phyloP scores from a whole-genome alignment of 2,888 invertebrate genomes.

The Byasa hedistus region DNA sequence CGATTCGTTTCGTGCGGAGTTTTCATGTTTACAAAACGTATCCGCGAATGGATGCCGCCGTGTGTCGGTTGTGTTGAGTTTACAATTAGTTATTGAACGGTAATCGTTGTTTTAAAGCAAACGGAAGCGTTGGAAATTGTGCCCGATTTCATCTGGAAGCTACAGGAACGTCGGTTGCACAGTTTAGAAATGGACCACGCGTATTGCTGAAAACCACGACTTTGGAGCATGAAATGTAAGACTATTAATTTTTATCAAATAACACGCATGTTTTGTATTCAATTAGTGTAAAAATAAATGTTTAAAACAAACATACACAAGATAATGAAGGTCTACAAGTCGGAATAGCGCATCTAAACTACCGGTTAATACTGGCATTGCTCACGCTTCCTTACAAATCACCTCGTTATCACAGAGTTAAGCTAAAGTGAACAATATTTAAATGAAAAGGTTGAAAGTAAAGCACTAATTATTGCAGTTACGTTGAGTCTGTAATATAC shows the following conservation, averaged over 20 bases:
- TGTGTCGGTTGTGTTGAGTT: constrained; percentile 25
- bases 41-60: constrained; percentile 19
- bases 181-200: constrained; percentile 30
- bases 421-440: constrained; percentile 16
- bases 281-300: constrained; percentile 13
- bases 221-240: constrained; percentile 11
- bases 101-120: constrained; percentile 47
- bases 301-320: constrained; percentile 21
- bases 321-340: constrained; percentile 16
- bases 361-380: constrained; percentile 4
- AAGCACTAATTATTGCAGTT: constrained; percentile 13
- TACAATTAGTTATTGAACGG: constrained; percentile 38
- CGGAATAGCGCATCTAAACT: constrained; percentile 17
- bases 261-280: constrained; percentile 10
- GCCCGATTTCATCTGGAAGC: constrained; percentile 50
- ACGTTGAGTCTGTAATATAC: constrained; percentile 3
- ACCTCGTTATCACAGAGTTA: constrained; percentile 19
- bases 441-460: constrained; percentile 9
- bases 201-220: neutral
- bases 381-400: constrained; percentile 21
- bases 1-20: constrained; percentile 40
- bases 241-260: neutral
- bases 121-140: constrained; percentile 47
- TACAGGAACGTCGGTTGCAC: constrained; percentile 49
- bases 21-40: constrained; percentile 34